These are phyloP conservation scores for Zaprionus nigranus DNA, from an alignment of 1,140 invertebrate species.

Conservation along the genomic window DNA sequence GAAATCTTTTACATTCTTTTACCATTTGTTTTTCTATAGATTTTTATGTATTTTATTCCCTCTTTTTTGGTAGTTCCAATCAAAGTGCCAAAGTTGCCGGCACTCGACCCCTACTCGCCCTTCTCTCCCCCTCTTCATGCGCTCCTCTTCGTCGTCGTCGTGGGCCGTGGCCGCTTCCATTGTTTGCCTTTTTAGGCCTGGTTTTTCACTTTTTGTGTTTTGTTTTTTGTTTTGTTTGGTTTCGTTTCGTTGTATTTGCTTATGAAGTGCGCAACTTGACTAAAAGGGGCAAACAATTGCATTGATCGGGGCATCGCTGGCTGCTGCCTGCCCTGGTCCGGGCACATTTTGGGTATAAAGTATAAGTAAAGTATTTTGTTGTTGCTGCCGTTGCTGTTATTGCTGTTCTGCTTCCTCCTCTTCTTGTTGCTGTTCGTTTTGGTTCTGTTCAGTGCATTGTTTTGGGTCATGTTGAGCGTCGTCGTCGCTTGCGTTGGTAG, in stretches of 20 bases:
- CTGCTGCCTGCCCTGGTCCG: not conserved
- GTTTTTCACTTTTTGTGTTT: constrained; percentile 22
- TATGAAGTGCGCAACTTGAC: constrained; percentile 83
- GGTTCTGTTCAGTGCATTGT: constrained; percentile 66
- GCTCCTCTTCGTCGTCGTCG: constrained; percentile 14
- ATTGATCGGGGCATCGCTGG: constrained; percentile 60
- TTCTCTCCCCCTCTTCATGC: not conserved
- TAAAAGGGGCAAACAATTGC: constrained; percentile 83
- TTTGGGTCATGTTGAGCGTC: constrained; percentile 76
- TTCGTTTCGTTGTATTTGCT: constrained; percentile 71
- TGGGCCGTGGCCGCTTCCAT: constrained; percentile 64
- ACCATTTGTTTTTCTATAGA: not conserved
- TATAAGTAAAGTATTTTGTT: constrained; percentile 79
- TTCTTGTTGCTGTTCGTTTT: constrained; percentile 40
- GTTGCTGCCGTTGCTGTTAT: constrained; percentile 31
- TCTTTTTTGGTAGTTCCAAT: constrained; percentile 69
- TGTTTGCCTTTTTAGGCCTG: constrained; percentile 78
- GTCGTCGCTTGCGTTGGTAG: constrained; percentile 59
- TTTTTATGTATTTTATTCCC: constrained; percentile 26
- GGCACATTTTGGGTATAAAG: constrained; percentile 78
- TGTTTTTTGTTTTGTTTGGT: constrained; percentile 27
- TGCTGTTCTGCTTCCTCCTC: constrained; percentile 34
- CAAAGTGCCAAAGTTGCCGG: constrained; percentile 70
- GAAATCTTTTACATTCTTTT: not conserved
- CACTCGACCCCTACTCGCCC: constrained; percentile 12